A percentile compares a stretch with the other conserved stretches of the same genome.
Evolutionary conservation across 2,888 invertebrate genomes (phyloP).

Genomic region (Esperia sulphurella): DNA sequence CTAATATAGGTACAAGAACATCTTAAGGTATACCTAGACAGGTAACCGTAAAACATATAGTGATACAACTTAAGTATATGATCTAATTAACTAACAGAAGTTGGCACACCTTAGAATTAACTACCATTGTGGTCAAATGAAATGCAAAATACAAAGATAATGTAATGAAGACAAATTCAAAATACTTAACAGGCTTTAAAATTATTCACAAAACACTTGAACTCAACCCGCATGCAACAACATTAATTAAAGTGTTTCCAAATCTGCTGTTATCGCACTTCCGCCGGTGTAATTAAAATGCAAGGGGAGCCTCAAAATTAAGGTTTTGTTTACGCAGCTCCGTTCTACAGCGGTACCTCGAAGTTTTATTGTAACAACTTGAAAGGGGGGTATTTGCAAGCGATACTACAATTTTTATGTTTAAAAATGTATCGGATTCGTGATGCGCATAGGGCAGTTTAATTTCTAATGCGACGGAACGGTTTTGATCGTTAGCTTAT

Average conservation of each 20-base stretch:
- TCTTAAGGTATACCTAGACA: no score
- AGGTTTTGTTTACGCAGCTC: slow-evolving; percentile 44
- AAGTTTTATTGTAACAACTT: slow-evolving; percentile 21
- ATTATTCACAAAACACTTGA: slow-evolving; percentile 50
- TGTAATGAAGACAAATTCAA: slow-evolving; percentile 4
- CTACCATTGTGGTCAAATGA: neutral
- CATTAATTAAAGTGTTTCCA: slow-evolving; percentile 73
- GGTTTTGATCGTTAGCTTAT: neutral
- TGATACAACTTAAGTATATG: neutral
- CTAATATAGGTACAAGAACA: no score
- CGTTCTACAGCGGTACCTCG: slow-evolving; percentile 27
- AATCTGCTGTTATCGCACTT: slow-evolving; percentile 72
- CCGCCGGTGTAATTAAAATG: slow-evolving; percentile 70
- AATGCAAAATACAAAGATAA: no score
- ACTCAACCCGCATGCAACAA: slow-evolving; percentile 65
- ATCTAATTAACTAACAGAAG: no score
- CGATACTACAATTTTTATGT: neutral
- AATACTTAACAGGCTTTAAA: slow-evolving; percentile 36
- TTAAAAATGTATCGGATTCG: neutral
- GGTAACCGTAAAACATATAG: neutral
- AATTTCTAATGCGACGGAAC: neutral
- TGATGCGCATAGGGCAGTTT: neutral
- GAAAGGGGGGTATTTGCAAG: slow-evolving; percentile 1
- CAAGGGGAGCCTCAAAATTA: slow-evolving; percentile 61
- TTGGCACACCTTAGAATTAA: neutral